Conservation (phyloP, 2,797 vertebrate genomes). For the Smutsia temminckii region DNA sequence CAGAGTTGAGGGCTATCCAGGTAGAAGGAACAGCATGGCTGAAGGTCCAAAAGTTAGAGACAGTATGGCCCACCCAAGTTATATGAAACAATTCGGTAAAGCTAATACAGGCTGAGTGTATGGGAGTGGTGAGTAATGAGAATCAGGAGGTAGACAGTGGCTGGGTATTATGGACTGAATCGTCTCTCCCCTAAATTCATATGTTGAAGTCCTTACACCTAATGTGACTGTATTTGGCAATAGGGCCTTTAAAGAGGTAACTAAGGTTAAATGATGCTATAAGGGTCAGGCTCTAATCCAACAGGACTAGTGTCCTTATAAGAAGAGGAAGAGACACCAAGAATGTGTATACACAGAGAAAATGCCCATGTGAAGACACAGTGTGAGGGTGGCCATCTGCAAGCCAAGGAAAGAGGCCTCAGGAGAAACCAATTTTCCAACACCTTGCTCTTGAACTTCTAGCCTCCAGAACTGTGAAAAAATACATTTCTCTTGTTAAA, state of each 20-base stretch:
- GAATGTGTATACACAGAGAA: background rate
- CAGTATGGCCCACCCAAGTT: background rate
- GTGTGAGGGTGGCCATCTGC: background rate
- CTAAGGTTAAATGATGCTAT: background rate
- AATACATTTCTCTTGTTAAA: constrained; percentile 29
- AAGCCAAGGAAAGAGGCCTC: background rate
- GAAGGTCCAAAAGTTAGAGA: background rate
- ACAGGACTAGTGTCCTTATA: background rate
- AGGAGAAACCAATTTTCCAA: constrained; percentile 23
- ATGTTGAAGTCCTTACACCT: background rate
- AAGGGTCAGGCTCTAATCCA: background rate
- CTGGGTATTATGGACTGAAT: background rate
- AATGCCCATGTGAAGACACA: background rate
- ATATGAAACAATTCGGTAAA: constrained; percentile 1
- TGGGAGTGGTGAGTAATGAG: background rate
- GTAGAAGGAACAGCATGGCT: background rate
- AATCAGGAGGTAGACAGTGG: background rate
- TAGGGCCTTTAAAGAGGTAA: background rate
- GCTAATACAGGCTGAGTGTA: background rate
- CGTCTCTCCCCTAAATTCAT: background rate
- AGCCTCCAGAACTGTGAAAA: constrained; percentile 1
- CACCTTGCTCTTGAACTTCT: background rate
- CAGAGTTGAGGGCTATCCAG: background rate
- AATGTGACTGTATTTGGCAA: constrained; percentile 31
- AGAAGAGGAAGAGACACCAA: background rate